These are phyloP conservation scores for Heteromyza rotundicornis DNA, from an alignment of 2,888 invertebrate genomes.

Conservation along the genomic window DNA sequence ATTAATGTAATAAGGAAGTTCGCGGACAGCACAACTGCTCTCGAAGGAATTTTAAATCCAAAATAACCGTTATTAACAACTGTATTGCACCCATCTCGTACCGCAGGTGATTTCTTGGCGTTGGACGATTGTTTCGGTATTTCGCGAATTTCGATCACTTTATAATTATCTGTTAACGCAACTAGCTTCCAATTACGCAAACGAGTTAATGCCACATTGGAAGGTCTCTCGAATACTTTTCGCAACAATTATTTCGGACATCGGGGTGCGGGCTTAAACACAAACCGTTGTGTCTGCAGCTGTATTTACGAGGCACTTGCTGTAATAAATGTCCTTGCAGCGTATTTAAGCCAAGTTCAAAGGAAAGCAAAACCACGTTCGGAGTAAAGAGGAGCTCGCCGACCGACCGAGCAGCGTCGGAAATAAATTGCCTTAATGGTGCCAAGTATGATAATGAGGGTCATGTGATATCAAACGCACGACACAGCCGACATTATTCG, in stretches of 20 bases:
- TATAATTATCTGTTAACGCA: conserved; percentile 52
- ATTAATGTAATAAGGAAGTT: no score
- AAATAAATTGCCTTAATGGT: conserved; percentile 57
- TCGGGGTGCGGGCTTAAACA: conserved; percentile 3
- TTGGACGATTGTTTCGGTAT: conserved; percentile 23
- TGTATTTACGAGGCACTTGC: conserved; percentile 25
- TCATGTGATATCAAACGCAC: conserved; percentile 49
- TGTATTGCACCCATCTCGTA: no score
- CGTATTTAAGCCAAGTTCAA: conserved; percentile 27
- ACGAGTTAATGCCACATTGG: conserved; percentile 47
- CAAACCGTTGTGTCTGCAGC: conserved; percentile 13
- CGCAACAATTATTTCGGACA: conserved; percentile 15
- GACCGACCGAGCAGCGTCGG: conserved; percentile 24
- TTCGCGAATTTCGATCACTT: conserved; percentile 32
- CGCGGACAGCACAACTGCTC: no score
- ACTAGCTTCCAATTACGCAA: conserved; percentile 46
- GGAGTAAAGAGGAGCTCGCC: conserved; percentile 2
- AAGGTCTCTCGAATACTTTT: conserved; percentile 28
- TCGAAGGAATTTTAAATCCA: no score
- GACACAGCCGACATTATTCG: background rate
- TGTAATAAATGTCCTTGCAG: conserved; percentile 43
- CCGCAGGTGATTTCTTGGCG: conserved; percentile 31
- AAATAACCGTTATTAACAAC: background rate
- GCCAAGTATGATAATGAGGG: conserved; percentile 61
- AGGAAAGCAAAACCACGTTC: background rate